Conservation (phyloP, 2,797 vertebrate species). For the Parauchenoglanis ngamensis region DNA sequence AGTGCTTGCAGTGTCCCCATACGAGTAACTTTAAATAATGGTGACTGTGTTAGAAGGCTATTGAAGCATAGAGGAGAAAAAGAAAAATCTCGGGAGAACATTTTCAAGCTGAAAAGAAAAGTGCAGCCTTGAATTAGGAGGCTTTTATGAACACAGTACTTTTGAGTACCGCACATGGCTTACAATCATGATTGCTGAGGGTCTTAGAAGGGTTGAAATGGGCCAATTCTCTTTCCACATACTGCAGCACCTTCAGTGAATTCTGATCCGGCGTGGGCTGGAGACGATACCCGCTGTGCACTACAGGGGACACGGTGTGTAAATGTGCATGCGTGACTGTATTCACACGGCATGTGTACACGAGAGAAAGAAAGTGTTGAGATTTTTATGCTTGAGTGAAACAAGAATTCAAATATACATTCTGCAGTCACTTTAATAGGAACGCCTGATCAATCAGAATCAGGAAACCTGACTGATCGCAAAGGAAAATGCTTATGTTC, state of each 20-base stretch:
- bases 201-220: slow-evolving; percentile 91
- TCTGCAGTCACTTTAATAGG: not conserved
- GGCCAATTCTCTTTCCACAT: slow-evolving; percentile 94
- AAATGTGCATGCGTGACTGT: slow-evolving; percentile 4
- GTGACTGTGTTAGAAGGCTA: not conserved
- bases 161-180: slow-evolving; percentile 63
- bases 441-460: not conserved
- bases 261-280: slow-evolving; percentile 88
- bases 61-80: not conserved
- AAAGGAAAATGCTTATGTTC: no score
- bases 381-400: not conserved
- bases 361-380: not conserved
- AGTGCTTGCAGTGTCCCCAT: not conserved
- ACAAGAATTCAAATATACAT: not conserved
- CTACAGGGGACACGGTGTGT: slow-evolving; percentile 71
- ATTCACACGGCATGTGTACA: not conserved
- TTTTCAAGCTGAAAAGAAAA: not conserved
- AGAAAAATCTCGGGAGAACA: not conserved
- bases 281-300: slow-evolving; percentile 87
- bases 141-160: not conserved
- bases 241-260: slow-evolving; percentile 96
- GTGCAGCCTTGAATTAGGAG: not conserved
- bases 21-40: not conserved
- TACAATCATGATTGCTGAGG: slow-evolving; percentile 86
- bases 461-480: no score